phyloP scores from a whole-genome alignment of 2,113 vertebrate species.

The Silurus glanis region DNA sequence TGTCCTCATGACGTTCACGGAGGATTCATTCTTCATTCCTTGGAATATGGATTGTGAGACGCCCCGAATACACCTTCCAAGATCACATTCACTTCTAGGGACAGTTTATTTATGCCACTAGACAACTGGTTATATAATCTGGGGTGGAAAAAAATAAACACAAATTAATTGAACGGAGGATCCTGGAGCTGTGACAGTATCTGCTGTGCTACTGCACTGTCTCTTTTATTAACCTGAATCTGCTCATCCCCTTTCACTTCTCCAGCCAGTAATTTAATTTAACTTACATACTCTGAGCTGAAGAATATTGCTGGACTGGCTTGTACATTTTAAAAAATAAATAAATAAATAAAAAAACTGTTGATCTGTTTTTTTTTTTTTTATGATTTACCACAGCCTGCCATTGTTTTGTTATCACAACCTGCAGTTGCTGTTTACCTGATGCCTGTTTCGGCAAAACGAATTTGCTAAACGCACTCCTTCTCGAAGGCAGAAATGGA shows the following conservation, averaged over 20 bases:
- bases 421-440: conserved; percentile 18
- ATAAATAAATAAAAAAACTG: neutral
- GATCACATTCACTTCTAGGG: neutral
- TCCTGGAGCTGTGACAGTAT: neutral
- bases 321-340: neutral
- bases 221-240: neutral
- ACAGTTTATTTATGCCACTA: neutral
- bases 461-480: neutral
- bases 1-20: neutral
- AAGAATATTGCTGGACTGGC: neutral
- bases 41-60: neutral
- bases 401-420: neutral
- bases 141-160: neutral
- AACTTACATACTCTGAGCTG: neutral
- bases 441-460: neutral
- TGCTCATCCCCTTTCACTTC: neutral
- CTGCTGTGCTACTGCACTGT: neutral
- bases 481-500: neutral
- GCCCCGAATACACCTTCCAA: neutral
- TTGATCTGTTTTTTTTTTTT: neutral
- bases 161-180: neutral
- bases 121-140: neutral
- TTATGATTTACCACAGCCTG: neutral
- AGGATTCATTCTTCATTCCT: neutral
- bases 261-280: neutral